These are phyloP conservation scores for Poeciliopsis gracilis DNA, from an alignment of 2,797 vertebrate genomes.

Conservation along the genomic window DNA sequence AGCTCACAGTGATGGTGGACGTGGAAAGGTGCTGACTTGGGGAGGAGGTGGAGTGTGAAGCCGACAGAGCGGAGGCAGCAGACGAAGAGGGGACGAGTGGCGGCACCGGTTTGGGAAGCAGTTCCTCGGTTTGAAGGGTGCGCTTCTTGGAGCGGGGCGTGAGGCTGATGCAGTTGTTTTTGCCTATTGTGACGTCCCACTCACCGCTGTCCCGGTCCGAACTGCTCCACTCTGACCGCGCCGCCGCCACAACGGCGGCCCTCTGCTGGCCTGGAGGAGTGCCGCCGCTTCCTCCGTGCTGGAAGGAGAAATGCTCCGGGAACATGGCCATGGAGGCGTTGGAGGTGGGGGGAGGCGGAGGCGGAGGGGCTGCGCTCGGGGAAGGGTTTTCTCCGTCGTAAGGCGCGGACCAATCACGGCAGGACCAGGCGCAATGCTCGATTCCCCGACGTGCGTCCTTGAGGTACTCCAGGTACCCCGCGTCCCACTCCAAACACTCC, in stretches of 20 bases:
- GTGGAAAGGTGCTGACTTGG: slow-evolving; percentile 36
- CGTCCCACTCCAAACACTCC: slow-evolving; percentile 85
- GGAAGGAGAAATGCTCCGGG: slow-evolving; percentile 79
- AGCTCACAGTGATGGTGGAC: slow-evolving; percentile 66
- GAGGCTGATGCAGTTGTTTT: slow-evolving; percentile 83
- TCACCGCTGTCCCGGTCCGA: slow-evolving; percentile 84
- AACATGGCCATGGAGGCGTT: slow-evolving; percentile 69
- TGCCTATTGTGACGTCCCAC: slow-evolving; percentile 83
- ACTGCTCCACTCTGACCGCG: slow-evolving; percentile 80
- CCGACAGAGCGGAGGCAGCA: slow-evolving; percentile 27
- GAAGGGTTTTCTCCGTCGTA: slow-evolving; percentile 92
- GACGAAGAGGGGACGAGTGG: slow-evolving; percentile 56
- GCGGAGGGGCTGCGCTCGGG: slow-evolving; percentile 70
- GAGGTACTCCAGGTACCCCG: slow-evolving; percentile 94
- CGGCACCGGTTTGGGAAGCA: slow-evolving; percentile 67
- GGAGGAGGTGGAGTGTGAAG: slow-evolving; percentile 43
- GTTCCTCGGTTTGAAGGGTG: slow-evolving; percentile 82
- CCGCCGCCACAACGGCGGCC: slow-evolving; percentile 74
- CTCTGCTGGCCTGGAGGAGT: slow-evolving; percentile 71
- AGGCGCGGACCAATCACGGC: slow-evolving; percentile 92
- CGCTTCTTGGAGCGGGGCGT: slow-evolving; percentile 93
- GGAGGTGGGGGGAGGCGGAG: slow-evolving; percentile 67
- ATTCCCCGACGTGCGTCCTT: slow-evolving; percentile 87
- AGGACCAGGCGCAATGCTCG: slow-evolving; percentile 89
- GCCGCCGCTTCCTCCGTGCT: slow-evolving; percentile 42